Evolutionary conservation across 1,140 invertebrate species (phyloP), one percentile per base, ranked within the genome.

Genomic region (Idris sp.): DNA sequence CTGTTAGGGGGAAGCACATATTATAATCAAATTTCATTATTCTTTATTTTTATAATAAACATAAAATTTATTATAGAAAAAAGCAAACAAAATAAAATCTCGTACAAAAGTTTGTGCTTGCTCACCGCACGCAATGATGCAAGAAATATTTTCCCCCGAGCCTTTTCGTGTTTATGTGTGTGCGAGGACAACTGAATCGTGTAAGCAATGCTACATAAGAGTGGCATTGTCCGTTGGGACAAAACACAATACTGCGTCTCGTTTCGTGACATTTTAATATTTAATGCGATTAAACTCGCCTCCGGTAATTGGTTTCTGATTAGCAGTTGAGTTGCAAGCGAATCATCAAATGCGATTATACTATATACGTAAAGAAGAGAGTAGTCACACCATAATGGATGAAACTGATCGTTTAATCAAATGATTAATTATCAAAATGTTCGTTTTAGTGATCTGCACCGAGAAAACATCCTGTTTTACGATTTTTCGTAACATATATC

Each of bases 211-310:
- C 36, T 38, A 40, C 58, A 68, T 65, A 74, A 72, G 69, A 73
- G 74, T 46, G 51, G 46, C 48, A 38, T 49, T 67, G 78, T 81
- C 75, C 75, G 48, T 16, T 54, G 79, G 80, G 78, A 82, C 80
- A 26, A 75, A 69, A 69, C 72, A 69, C 65, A 38, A 58, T 58
- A 51, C 51, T 64, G 62, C 62, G 6, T 22, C 6, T 75, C 73
- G 73, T 69, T 75, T 69, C 73, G 73, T 75, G 80, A 80, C 73
- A 78, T 78, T 84, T 86, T 78, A 86, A 85, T 86, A 85, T 84
- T 85, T 86, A 77, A 86, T 84, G 82, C 79, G 82, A 86, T 85
- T 84, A 86, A 86, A 83, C 81, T 85, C 76, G 74, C 73, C 82
- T 79, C 61, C 68, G 38, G 77, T 85, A 86, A 86, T 86, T 85